Evolutionary conservation across 2,113 vertebrate species (phyloP).

Genomic region (Entelurus aequoreus): DNA sequence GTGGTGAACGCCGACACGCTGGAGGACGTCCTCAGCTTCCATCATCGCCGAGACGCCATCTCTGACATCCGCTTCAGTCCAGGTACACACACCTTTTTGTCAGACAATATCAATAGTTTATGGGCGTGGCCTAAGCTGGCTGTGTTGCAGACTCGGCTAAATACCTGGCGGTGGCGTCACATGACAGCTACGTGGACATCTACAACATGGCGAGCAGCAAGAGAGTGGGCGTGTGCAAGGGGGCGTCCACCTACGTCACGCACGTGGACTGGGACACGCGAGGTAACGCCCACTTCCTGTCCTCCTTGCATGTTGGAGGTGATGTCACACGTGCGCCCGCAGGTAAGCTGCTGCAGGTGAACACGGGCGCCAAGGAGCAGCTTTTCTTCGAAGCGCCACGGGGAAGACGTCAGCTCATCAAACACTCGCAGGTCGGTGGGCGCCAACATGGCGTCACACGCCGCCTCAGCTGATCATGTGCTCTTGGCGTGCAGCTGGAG

Average conservation of each 20-base stretch:
- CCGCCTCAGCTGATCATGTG: conserved; percentile 8
- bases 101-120: background rate
- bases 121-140: background rate
- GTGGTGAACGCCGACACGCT: conserved; percentile 94
- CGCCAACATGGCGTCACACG: background rate
- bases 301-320: background rate
- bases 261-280: conserved; percentile 94
- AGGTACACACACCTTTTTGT: conserved; percentile 77
- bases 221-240: conserved; percentile 92
- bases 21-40: conserved; percentile 94
- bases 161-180: conserved; percentile 92
- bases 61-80: conserved; percentile 90
- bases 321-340: conserved; percentile 8
- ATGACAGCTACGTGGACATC: conserved; percentile 95
- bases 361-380: conserved; percentile 95
- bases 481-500: conserved; percentile 76
- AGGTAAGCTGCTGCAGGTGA: conserved; percentile 95
- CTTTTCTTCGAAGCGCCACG: conserved; percentile 92
- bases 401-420: conserved; percentile 66
- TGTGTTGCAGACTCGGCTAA: conserved; percentile 83
- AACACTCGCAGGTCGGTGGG: conserved; percentile 34
- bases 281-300: conserved; percentile 63
- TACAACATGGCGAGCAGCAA: conserved; percentile 93
- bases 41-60: conserved; percentile 92
- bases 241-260: conserved; percentile 88